These are phyloP conservation scores for Myanophis thanlyinensis DNA, from an alignment of 2,113 vertebrate species.

Conservation along the genomic window DNA sequence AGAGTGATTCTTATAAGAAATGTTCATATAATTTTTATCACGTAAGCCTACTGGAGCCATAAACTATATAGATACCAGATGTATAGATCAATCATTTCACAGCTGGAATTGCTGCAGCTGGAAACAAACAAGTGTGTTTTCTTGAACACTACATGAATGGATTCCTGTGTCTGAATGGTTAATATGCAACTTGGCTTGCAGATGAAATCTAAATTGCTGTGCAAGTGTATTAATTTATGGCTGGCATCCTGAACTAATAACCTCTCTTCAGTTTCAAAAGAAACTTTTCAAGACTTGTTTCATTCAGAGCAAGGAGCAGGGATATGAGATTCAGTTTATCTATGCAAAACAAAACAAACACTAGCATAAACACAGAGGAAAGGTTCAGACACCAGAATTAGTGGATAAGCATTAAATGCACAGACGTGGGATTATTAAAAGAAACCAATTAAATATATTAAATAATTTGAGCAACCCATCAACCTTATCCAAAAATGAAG, in stretches of 20 bases:
- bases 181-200: background rate
- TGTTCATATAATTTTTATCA: background rate
- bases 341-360: background rate
- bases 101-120: background rate
- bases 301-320: background rate
- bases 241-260: background rate
- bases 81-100: background rate
- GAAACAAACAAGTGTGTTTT: background rate
- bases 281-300: background rate
- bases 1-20: background rate
- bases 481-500: background rate
- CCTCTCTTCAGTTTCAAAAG: background rate
- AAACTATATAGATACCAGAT: background rate
- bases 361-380: background rate
- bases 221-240: background rate
- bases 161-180: background rate
- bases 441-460: background rate
- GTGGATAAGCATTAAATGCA: background rate
- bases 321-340: background rate
- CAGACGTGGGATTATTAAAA: background rate
- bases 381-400: background rate
- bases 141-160: background rate
- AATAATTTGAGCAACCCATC: background rate
- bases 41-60: background rate
- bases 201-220: background rate